phyloP scores from a whole-genome alignment of 2,113 vertebrate species.

The Mus musculus region DNA sequence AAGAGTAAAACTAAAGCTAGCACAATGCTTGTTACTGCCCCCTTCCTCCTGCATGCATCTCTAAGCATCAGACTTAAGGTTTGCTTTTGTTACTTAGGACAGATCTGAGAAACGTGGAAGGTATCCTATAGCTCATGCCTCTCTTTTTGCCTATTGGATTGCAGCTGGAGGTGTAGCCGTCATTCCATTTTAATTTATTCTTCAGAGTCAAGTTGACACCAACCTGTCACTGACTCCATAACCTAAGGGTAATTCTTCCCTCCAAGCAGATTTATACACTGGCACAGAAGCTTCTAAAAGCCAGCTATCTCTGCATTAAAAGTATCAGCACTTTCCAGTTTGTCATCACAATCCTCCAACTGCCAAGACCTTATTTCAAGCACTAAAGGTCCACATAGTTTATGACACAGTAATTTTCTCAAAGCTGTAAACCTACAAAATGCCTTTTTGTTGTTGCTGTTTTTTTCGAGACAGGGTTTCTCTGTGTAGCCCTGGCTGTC shows the following conservation, averaged over 20 bases:
- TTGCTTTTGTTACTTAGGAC: constrained; percentile 44
- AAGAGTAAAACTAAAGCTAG: constrained; percentile 17
- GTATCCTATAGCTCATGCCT: not conserved
- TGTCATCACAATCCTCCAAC: constrained; percentile 21
- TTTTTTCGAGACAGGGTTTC: not conserved
- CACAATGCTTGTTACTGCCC: not conserved
- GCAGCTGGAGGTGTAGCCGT: constrained; percentile 1
- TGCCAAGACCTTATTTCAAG: not conserved
- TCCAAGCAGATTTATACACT: not conserved
- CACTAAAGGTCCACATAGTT: not conserved
- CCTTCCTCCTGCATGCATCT: not conserved
- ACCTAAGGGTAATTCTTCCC: constrained; percentile 23
- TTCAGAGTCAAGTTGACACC: constrained; percentile 37
- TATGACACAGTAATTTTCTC: not conserved
- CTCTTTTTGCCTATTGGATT: constrained; percentile 28
- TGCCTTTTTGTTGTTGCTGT: not conserved
- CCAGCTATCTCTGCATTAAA: constrained; percentile 15
- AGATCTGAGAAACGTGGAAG: not conserved
- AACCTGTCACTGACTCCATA: constrained; percentile 4
- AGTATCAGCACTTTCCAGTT: constrained; percentile 20
- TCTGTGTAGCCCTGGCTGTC: too few species aligned
- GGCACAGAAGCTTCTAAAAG: constrained; percentile 37
- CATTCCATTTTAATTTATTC: constrained; percentile 28
- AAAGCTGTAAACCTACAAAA: not conserved
- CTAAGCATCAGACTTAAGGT: not conserved